Conservation (phyloP, 2,888 invertebrate genomes). For the Acleris laterana region DNA sequence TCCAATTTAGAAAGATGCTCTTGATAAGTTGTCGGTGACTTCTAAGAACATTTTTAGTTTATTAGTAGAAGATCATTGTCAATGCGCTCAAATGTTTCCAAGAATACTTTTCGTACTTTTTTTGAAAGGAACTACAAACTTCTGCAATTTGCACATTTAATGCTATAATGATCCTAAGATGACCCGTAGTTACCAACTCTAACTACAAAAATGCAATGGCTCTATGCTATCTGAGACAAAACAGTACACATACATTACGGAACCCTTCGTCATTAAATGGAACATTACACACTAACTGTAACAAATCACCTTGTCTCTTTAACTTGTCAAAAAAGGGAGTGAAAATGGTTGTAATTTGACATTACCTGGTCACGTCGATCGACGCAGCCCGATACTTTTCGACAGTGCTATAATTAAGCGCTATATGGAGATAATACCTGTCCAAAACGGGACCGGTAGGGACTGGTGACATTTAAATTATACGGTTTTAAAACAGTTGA, state of each 20-base stretch:
- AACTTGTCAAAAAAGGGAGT: slow-evolving; percentile 27
- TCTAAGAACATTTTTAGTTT: too few species aligned
- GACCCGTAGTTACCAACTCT: too few species aligned
- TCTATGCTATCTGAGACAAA: too few species aligned
- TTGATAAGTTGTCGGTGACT: too few species aligned
- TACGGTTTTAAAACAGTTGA: slow-evolving; percentile 1
- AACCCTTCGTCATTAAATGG: not conserved
- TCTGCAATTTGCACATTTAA: too few species aligned
- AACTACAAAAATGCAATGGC: too few species aligned
- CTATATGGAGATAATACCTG: not conserved
- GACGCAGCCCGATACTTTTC: not conserved
- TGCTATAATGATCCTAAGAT: too few species aligned
- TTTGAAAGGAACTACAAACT: too few species aligned
- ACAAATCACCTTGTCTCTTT: slow-evolving; percentile 19
- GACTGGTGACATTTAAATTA: slow-evolving; percentile 8
- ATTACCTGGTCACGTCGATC: slow-evolving; percentile 11
- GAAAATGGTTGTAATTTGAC: slow-evolving; percentile 18
- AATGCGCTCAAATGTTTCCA: too few species aligned
- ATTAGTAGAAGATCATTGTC: too few species aligned
- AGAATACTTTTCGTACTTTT: too few species aligned
- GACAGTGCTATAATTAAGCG: slow-evolving; percentile 9
- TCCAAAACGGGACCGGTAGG: not conserved
- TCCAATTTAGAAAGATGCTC: too few species aligned
- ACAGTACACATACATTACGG: not conserved
- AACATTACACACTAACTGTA: slow-evolving; percentile 4